Base-by-base conservation (phyloP, 2,888 invertebrate genomes). In the Brachypterus glaber region DNA sequence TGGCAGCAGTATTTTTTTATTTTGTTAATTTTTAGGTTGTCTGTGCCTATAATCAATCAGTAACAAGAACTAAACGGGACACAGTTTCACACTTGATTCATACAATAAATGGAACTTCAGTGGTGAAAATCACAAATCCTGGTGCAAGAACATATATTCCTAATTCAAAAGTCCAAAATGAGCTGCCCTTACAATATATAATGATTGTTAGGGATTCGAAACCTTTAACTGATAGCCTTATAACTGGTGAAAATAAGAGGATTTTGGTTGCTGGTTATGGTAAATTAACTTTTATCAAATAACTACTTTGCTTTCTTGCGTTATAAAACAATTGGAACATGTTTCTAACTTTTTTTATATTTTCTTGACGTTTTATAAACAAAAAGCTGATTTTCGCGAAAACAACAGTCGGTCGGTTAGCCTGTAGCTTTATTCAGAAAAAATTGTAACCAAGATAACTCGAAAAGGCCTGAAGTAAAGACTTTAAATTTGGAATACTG, bases 191-290 rank as follows among this genome's bases (percentile, higher is more conserved):
- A 3, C 74, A 77, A 51, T 68, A 72, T 31, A 66, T 72, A 17
- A 67, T 79, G 35, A 67, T 72, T 17, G 78, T 79, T 3, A 65
- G 70, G 42, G 70, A 69, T 47, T 69, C 71, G 12, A 66, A 75
- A 24, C 58, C 72, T 31, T 68, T 74, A 0, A 72, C 82, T 0
- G 81, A 82, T 54, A 76, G 76, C 16, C 65, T 81, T 16, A 69
- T 81, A 11, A 70, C 76, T 32, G 81, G 79, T 2, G 80, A 69
- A 58, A 66, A 65, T 30, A 69, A 71, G 24, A 71, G 71, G 31
- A 60, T 76, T 34, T 51, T 76, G 18, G 68, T 76, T n/a, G 70
- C 74, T 3, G 74, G 71, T 31, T 69, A 69, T 45, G 72, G 74
- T 75, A 59, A 62, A 59, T 54, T 5, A 25, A 21, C n/a, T 26